A percentile compares a stretch with the other conserved stretches of the same genome.
Conservation (phyloP, 2,888 invertebrate genomes). For the Brachycybe producta region DNA sequence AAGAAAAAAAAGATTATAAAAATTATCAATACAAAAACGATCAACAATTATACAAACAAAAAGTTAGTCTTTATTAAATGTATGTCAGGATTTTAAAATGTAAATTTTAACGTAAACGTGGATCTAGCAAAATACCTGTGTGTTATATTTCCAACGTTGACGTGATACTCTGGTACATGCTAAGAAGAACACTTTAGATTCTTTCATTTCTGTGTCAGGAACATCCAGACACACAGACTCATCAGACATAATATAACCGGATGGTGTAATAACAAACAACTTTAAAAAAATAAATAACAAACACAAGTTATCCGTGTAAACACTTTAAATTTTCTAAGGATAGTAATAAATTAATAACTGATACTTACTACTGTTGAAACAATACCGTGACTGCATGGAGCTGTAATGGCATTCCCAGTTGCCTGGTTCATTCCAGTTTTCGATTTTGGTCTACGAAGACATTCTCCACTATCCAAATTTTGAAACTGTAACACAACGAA, state of each 20-base stretch:
- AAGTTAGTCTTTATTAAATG: too few species aligned
- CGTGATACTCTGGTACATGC: constrained; percentile 52
- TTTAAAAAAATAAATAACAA: constrained; percentile 12
- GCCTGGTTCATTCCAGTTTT: constrained; percentile 49
- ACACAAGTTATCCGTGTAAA: background rate
- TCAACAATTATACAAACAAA: background rate
- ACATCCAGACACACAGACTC: constrained; percentile 75
- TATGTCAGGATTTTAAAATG: too few species aligned
- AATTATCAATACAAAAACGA: background rate
- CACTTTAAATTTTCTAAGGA: background rate
- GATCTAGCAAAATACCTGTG: constrained; percentile 22
- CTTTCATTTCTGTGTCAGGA: constrained; percentile 40
- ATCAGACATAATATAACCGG: constrained; percentile 65
- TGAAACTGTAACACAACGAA: constrained; percentile 40
- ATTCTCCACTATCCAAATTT: constrained; percentile 42
- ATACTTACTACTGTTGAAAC: background rate
- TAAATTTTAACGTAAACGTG: too few species aligned
- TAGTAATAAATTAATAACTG: background rate
- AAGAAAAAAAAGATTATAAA: constrained; percentile 5
- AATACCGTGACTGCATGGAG: background rate
- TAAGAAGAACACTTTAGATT: constrained; percentile 48
- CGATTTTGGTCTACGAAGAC: constrained; percentile 51
- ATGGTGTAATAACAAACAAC: constrained; percentile 23
- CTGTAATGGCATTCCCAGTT: constrained; percentile 49
- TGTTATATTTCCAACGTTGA: constrained; percentile 55